Evolutionary conservation across 2,888 invertebrate species (phyloP).

Genomic region (Lypha dubia): DNA sequence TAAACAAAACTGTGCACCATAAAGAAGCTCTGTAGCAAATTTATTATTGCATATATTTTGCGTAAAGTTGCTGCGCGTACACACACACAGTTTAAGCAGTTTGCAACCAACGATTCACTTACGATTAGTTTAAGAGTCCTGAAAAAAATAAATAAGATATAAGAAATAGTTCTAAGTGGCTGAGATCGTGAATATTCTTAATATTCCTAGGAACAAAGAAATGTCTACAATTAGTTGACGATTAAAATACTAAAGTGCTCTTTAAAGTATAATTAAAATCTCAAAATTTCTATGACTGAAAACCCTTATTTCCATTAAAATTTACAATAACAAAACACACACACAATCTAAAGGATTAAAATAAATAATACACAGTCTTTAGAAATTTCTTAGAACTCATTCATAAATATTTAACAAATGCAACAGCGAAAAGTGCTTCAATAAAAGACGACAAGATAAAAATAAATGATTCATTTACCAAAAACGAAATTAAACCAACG

Average conservation of each 20-base stretch:
- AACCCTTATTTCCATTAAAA: slow-evolving; percentile 23
- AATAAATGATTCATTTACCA: slow-evolving; percentile 63
- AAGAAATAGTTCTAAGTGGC: no score
- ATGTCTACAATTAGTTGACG: no score
- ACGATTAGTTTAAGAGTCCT: no score
- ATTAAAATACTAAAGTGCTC: not conserved
- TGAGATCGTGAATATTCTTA: no score
- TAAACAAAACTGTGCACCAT: no score
- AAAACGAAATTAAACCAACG: slow-evolving; percentile 48
- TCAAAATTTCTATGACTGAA: not conserved
- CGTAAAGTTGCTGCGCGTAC: no score
- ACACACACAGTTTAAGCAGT: no score
- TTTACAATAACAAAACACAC: not conserved
- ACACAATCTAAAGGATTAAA: slow-evolving; percentile 62
- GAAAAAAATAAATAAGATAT: no score
- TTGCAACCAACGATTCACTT: no score
- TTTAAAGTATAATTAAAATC: not conserved
- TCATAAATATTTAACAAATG: slow-evolving; percentile 67
- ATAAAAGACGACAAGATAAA: slow-evolving; percentile 34
- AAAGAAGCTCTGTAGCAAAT: no score
- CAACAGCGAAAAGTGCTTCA: slow-evolving; percentile 51
- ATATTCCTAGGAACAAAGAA: no score
- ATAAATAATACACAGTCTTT: slow-evolving; percentile 25
- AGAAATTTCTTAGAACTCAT: slow-evolving; percentile 50
- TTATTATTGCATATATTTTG: no score